These are phyloP conservation scores for Telmatochromis bifrenatus DNA, from an alignment of 2,113 vertebrate genomes.

Conservation along the genomic window DNA sequence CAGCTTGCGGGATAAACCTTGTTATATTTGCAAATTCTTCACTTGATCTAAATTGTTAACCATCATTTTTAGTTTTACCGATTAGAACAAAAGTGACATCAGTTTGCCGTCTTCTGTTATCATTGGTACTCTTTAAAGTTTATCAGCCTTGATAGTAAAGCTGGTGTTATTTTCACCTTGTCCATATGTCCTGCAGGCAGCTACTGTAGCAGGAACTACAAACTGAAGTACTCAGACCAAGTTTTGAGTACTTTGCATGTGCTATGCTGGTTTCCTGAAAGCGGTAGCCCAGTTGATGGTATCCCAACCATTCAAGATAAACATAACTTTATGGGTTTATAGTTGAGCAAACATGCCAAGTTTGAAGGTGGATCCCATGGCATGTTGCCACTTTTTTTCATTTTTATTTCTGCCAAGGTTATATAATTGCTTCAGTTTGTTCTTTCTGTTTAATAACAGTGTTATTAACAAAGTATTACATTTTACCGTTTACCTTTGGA, in stretches of 20 bases:
- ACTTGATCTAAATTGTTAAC: neutral
- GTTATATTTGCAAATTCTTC: neutral
- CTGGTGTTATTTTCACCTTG: neutral
- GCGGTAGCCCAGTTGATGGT: neutral
- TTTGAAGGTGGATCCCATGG: neutral
- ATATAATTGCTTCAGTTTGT: neutral
- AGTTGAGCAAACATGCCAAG: neutral
- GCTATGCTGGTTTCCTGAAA: neutral
- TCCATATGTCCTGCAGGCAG: neutral
- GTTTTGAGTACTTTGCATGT: neutral
- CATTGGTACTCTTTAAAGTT: neutral
- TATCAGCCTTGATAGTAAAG: neutral
- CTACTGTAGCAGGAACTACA: neutral
- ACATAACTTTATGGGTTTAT: neutral
- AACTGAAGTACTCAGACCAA: neutral
- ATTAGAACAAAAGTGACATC: neutral
- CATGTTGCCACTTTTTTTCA: neutral
- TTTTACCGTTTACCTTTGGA: neutral
- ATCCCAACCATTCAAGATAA: neutral
- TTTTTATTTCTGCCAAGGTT: neutral
- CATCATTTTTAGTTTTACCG: neutral
- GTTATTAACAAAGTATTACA: neutral
- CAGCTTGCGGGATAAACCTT: neutral
- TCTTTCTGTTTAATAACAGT: neutral
- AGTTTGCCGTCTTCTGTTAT: neutral